Conservation (phyloP, 2,888 invertebrate genomes). For the Phalera bucephala region DNA sequence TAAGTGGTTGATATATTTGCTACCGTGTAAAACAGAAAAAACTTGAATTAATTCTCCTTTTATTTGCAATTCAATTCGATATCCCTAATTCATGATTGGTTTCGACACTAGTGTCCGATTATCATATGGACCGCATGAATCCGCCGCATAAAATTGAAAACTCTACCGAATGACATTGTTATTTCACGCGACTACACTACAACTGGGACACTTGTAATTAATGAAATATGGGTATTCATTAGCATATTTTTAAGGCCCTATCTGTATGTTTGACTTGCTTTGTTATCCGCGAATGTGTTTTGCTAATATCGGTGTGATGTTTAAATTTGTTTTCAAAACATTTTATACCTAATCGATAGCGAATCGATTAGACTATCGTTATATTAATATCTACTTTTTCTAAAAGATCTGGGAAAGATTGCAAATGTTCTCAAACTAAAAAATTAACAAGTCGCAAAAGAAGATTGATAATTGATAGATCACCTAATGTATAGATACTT, state of each 20-base stretch:
- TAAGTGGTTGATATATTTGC: slow-evolving; percentile 18
- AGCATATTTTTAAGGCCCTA: not conserved
- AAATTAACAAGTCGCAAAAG: no score
- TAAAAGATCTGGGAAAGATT: no score
- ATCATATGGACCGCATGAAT: slow-evolving; percentile 26
- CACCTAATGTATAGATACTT: no score
- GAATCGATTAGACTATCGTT: no score
- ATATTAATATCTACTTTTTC: no score
- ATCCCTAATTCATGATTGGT: slow-evolving; percentile 32
- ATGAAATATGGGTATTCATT: not conserved
- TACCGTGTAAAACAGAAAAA: slow-evolving; percentile 20
- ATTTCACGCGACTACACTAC: not conserved
- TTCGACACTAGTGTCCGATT: slow-evolving; percentile 30
- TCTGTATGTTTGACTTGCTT: no score
- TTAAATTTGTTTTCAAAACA: not conserved
- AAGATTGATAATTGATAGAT: no score
- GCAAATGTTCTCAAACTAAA: no score
- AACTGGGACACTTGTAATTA: not conserved
- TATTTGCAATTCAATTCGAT: slow-evolving; percentile 32
- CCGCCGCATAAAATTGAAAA: slow-evolving; percentile 15
- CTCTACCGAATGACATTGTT: slow-evolving; percentile 13
- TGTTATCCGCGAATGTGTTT: no score
- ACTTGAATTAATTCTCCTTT: slow-evolving; percentile 26
- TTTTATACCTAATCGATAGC: no score
- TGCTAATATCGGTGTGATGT: no score